Evolutionary conservation across 2,113 vertebrate species (phyloP), one percentile per base, ranked within the genome.

Genomic region (Apistogramma diplotaenia): DNA sequence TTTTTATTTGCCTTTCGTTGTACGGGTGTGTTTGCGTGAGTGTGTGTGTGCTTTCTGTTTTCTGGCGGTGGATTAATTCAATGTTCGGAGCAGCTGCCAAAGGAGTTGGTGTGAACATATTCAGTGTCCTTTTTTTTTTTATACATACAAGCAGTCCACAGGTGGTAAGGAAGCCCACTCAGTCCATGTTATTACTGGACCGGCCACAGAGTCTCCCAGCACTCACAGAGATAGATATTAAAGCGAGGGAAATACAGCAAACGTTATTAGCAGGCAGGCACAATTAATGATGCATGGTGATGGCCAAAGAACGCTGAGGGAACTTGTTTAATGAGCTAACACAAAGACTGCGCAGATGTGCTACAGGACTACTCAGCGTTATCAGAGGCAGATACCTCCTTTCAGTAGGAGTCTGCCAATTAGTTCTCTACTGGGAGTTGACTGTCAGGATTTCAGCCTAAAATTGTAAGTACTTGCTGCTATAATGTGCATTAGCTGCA

Each of bases 251-350:
- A 86, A 88, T 55, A 35, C 82, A 67, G 81, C 85, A 79, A 83
- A 89, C 46, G 10, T 82, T 88, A 89, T 90, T 88, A 92, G 81
- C 84, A 76, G 78, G 80, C 84, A 57, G 85, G 85, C 83, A 23
- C 88, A 78, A 87, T 88, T 94, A 92, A 93, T 91, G 91, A 90
- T 91, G 89, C 83, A 78, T 76, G 79, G 86, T 82, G 85, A 92
- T 87, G 85, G 87, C 87, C 88, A 82, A 71, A 84, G 86, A 88
- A 91, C 78, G 55, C 87, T 58, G 74, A 85, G 89, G 77, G 89
- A 89, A 82, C 84, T 67, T 54, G 65, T 90, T 89, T 93, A 92
- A 94, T 92, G 87, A 88, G 89, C 89, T 76, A 86, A 88, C 86
- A 78, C 79, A 78, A 77, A 78, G 81, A 60, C 62, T 67, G 83